phyloP scores from a whole-genome alignment of 2,888 invertebrate species.

The Eudemis profundana region DNA sequence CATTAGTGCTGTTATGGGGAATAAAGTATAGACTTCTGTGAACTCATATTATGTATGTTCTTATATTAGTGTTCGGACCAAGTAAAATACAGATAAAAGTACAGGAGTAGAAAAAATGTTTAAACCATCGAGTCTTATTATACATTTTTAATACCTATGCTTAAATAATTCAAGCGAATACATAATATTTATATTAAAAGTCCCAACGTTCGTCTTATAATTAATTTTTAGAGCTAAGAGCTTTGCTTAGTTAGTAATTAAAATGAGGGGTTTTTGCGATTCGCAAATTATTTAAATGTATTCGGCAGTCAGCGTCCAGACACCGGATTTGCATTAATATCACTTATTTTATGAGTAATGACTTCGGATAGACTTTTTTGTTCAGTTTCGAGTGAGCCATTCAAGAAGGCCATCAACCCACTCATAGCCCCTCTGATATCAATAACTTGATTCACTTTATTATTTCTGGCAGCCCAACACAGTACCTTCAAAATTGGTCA shows the following conservation, averaged over 20 bases:
- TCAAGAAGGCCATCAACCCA: too few relatives aligned
- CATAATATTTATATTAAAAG: conserved; percentile 23
- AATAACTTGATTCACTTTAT: too few relatives aligned
- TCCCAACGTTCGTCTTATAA: conserved; percentile 42
- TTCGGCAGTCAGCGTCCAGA: conserved; percentile 50
- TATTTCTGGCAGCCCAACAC: too few relatives aligned
- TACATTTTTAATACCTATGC: neutral
- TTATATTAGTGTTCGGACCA: too few relatives aligned
- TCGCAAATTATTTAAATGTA: conserved; percentile 61
- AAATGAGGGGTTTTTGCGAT: conserved; percentile 50
- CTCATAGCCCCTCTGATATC: too few relatives aligned
- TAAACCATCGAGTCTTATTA: neutral
- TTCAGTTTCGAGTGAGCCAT: neutral
- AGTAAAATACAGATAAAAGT: too few relatives aligned
- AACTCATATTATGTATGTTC: too few relatives aligned
- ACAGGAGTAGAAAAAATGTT: neutral
- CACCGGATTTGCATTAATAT: conserved; percentile 47
- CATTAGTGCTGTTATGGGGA: too few relatives aligned
- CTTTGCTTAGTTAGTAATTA: conserved; percentile 57
- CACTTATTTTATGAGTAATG: conserved; percentile 15
- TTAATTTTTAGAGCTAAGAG: conserved; percentile 42
- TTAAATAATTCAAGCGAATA: conserved; percentile 1
- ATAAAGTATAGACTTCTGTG: too few relatives aligned
- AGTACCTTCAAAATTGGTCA: too few relatives aligned
- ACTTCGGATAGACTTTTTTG: neutral